Percentiles rank a stretch among this genome's conserved stretches.
Evolutionary conservation across 23 tunicate genomes (phyloP).

Genomic region (Styela plicata): DNA sequence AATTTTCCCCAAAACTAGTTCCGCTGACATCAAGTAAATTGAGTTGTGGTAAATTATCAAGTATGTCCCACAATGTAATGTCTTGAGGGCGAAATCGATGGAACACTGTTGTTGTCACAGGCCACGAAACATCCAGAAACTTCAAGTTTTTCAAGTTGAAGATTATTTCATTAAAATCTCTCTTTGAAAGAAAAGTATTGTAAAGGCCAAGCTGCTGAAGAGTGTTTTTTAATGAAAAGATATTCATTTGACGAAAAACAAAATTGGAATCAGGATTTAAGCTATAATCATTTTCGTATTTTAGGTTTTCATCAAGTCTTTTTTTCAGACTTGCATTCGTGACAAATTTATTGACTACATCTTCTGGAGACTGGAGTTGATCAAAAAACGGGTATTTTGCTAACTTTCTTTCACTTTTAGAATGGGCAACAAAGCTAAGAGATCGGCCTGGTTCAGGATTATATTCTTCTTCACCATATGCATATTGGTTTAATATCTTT

Average conservation of each 20-base stretch:
- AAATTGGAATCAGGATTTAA: not conserved
- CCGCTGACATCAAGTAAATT: constrained; percentile 59
- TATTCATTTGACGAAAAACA: constrained; percentile 10
- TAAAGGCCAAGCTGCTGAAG: constrained; percentile 4
- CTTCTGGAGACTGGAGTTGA: not conserved
- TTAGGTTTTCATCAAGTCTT: not conserved
- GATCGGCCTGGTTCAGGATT: not conserved
- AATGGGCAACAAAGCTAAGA: not conserved
- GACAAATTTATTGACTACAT: not conserved
- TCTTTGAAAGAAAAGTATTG: constrained; percentile 3
- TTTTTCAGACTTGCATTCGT: not conserved
- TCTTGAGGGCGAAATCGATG: constrained; percentile 22
- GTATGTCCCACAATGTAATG: constrained; percentile 46
- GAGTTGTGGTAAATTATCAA: constrained; percentile 46
- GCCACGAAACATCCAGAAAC: constrained; percentile 17
- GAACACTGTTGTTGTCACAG: not conserved
- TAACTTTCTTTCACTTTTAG: constrained; percentile 25
- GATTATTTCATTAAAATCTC: constrained; percentile 14
- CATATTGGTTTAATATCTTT: not conserved
- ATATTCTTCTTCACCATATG: constrained; percentile 7
- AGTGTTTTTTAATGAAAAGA: constrained; percentile 15
- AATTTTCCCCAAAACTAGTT: constrained; percentile 43
- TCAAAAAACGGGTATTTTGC: constrained; percentile 12
- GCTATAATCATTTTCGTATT: not conserved
- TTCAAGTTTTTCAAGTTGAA: constrained; percentile 11